Conservation (phyloP, 2,113 vertebrate genomes). For the Erinaceus europaeus region DNA sequence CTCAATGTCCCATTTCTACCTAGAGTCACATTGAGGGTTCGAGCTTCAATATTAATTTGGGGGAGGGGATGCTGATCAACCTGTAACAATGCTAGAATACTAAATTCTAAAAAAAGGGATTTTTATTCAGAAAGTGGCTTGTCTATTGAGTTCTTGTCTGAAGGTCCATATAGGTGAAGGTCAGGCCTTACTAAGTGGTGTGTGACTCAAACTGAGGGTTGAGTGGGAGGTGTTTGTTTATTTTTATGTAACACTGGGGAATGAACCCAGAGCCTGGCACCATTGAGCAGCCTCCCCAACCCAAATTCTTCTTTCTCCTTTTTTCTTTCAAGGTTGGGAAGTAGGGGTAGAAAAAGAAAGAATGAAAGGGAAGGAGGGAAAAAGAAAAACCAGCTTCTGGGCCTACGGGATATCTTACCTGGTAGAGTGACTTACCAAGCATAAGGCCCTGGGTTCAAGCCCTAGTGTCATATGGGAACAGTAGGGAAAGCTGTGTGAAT, state of each 20-base stretch:
- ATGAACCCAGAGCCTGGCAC: not conserved
- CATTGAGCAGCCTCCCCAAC: too few species aligned
- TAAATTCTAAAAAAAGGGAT: not conserved
- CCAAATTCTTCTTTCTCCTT: too few species aligned
- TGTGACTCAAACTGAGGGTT: not conserved
- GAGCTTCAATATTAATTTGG: not conserved
- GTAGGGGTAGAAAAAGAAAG: too few species aligned
- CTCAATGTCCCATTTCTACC: not conserved
- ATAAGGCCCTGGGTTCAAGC: too few species aligned
- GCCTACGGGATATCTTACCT: too few species aligned
- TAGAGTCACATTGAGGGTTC: not conserved
- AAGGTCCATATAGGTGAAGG: not conserved
- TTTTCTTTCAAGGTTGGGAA: too few species aligned
- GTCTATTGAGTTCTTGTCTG: not conserved
- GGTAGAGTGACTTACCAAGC: too few species aligned
- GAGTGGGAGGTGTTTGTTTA: not conserved
- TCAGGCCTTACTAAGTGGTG: not conserved
- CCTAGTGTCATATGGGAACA: too few species aligned
- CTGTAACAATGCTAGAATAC: conserved; percentile 11
- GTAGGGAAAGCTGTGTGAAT: too few species aligned
- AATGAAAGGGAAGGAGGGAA: too few species aligned
- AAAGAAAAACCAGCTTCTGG: too few species aligned
- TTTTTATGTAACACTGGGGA: too few species aligned
- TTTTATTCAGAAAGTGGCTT: not conserved
- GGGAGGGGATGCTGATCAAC: not conserved